Percentiles rank a stretch among this genome's conserved stretches.
These are phyloP conservation scores for Stigmatopora nigra DNA, from an alignment of 2,113 vertebrate species.

Conservation along the genomic window DNA sequence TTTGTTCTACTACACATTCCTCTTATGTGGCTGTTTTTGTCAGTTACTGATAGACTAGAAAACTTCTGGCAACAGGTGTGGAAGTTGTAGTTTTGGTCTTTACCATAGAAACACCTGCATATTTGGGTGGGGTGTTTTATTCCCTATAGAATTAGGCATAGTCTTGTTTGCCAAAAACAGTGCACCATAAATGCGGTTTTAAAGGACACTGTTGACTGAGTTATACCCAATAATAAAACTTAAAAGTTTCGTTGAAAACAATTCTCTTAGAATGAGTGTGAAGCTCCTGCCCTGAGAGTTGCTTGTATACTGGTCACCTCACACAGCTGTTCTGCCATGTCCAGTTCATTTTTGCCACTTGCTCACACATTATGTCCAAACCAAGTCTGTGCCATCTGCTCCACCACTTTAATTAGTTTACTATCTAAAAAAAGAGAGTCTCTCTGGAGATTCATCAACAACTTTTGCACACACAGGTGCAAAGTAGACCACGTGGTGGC, in stretches of 20 bases:
- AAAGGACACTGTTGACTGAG: not conserved
- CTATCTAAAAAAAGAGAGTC: constrained; percentile 38
- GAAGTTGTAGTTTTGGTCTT: constrained; percentile 66
- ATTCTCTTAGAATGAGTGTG: constrained; percentile 17
- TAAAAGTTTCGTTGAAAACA: constrained; percentile 32
- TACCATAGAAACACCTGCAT: constrained; percentile 61
- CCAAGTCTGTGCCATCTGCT: constrained; percentile 64
- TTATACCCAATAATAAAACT: constrained; percentile 13
- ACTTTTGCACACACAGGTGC: constrained; percentile 25
- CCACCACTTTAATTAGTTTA: constrained; percentile 57
- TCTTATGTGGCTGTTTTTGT: not conserved
- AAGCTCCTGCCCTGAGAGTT: constrained; percentile 26
- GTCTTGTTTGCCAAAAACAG: constrained; percentile 18
- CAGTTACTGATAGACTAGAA: constrained; percentile 62
- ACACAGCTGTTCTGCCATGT: constrained; percentile 61
- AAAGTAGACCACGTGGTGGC: constrained; percentile 1
- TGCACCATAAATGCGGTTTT: constrained; percentile 5
- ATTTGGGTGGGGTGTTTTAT: constrained; percentile 19
- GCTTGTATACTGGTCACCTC: constrained; percentile 42
- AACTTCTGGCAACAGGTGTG: constrained; percentile 66
- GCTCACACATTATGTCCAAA: constrained; percentile 56
- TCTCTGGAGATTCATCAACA: constrained; percentile 41
- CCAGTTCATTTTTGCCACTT: constrained; percentile 53
- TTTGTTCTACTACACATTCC: constrained; percentile 16
- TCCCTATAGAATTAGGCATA: constrained; percentile 12